These are phyloP conservation scores for Cheirogaleus major DNA, from an alignment of 2,797 vertebrate species.

Conservation along the genomic window DNA sequence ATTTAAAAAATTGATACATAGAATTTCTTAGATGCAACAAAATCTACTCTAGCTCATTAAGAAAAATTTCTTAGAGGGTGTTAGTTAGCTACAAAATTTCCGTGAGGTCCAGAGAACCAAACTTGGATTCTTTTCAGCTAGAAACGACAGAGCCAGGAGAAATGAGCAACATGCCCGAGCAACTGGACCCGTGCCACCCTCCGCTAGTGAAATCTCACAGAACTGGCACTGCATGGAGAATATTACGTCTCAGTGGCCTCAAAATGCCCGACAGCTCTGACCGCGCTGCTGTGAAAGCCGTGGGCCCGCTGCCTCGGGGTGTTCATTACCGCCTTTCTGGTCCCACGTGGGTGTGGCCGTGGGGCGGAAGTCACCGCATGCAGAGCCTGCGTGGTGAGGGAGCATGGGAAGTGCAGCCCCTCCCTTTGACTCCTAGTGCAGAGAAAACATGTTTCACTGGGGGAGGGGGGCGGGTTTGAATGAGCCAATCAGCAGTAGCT, in stretches of 20 bases:
- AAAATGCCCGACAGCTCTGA: background rate
- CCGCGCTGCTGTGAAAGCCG: background rate
- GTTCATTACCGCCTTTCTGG: background rate
- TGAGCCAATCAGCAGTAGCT: background rate
- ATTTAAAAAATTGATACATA: background rate
- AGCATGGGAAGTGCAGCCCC: background rate
- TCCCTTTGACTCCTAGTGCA: no score
- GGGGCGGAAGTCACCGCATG: background rate
- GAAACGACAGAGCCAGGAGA: background rate
- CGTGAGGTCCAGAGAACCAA: background rate
- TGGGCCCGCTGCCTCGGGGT: background rate
- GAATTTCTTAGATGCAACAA: background rate
- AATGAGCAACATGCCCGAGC: background rate
- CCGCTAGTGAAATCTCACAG: no score
- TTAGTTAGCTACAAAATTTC: background rate
- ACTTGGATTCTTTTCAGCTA: background rate
- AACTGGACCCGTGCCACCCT: background rate
- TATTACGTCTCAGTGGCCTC: background rate
- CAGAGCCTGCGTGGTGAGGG: background rate
- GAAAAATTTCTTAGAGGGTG: background rate
- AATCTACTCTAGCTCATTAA: background rate
- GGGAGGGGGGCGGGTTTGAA: background rate
- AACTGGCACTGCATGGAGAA: background rate
- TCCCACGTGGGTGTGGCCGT: background rate
- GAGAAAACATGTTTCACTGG: background rate